These are phyloP conservation scores for Platycnemis pennipes DNA, from an alignment of 2,888 invertebrate species.

Conservation along the genomic window DNA sequence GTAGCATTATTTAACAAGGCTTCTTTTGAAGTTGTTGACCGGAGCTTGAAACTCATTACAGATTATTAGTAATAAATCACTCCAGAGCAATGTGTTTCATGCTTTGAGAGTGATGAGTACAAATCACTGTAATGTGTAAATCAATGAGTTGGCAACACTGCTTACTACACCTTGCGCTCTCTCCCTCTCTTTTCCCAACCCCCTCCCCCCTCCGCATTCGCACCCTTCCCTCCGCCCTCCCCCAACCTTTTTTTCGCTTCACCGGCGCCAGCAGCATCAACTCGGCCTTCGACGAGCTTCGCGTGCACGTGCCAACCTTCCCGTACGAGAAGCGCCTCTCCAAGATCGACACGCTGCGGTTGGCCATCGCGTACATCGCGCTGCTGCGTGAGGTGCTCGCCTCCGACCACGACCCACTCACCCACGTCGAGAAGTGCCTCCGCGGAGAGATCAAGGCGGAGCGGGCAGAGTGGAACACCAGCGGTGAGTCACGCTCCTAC, in stretches of 20 bases:
- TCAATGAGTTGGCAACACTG: constrained; percentile 1
- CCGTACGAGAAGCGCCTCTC: constrained; percentile 99
- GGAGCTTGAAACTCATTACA: too few relatives aligned
- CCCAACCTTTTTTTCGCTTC: background rate
- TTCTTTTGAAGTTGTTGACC: too few relatives aligned
- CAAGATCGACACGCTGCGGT: constrained; percentile 97
- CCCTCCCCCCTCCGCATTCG: background rate
- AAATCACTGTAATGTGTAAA: too few relatives aligned
- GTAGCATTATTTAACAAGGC: too few relatives aligned
- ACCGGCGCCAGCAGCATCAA: constrained; percentile 93
- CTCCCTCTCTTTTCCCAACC: background rate
- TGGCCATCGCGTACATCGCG: constrained; percentile 99
- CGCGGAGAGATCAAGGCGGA: constrained; percentile 94
- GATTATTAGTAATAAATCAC: too few relatives aligned
- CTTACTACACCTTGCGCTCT: constrained; percentile 57
- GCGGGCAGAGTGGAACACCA: constrained; percentile 97
- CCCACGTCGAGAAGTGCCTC: constrained; percentile 95
- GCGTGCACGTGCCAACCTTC: constrained; percentile 98
- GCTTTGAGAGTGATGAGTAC: too few relatives aligned
- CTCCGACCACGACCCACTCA: constrained; percentile 94
- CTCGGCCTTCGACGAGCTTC: constrained; percentile 98
- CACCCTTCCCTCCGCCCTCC: background rate
- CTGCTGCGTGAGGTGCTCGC: constrained; percentile 93
- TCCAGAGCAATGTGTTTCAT: too few relatives aligned
- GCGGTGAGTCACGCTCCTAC: constrained; percentile 90